Percentiles rank a stretch among this genome's conserved stretches.
Evolutionary conservation across 2,797 vertebrate genomes (phyloP).

Genomic region (Oreonectes daqikongensis): DNA sequence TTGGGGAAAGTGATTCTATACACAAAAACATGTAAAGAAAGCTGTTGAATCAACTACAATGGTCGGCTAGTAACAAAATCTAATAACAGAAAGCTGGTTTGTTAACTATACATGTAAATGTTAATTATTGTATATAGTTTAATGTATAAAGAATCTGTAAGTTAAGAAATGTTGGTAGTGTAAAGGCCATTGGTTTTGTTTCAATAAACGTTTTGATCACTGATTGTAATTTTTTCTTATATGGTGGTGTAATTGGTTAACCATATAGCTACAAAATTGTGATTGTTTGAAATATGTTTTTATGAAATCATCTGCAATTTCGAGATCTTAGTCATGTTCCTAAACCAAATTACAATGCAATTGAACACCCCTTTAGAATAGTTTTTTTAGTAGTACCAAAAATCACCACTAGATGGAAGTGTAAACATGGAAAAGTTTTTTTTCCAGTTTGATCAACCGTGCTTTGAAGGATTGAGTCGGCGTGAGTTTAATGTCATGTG

Average conservation of each 20-base stretch:
- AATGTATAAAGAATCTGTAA: constrained; percentile 48
- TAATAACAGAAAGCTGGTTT: not conserved
- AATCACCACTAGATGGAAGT: constrained; percentile 37
- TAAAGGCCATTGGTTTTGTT: not conserved
- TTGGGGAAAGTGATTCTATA: not conserved
- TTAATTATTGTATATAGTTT: constrained; percentile 48
- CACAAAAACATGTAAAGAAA: not conserved
- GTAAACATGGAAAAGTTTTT: not conserved
- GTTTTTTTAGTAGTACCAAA: not conserved
- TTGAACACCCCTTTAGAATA: too few species aligned
- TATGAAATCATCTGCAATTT: too few species aligned
- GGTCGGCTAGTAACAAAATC: not conserved
- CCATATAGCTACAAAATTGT: not conserved
- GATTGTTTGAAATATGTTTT: too few species aligned
- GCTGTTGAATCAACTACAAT: not conserved
- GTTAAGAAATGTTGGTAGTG: constrained; percentile 9
- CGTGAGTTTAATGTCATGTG: too few species aligned
- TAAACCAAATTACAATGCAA: too few species aligned
- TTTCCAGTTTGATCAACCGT: too few species aligned
- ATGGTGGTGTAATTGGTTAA: not conserved
- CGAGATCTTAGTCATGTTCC: too few species aligned
- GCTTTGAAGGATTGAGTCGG: not conserved
- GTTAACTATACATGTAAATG: constrained; percentile 7
- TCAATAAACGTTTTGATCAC: constrained; percentile 1
- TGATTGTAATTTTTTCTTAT: not conserved